phyloP scores from a whole-genome alignment of 2,113 vertebrate species.

The Pomatorhinus ruficollis region DNA sequence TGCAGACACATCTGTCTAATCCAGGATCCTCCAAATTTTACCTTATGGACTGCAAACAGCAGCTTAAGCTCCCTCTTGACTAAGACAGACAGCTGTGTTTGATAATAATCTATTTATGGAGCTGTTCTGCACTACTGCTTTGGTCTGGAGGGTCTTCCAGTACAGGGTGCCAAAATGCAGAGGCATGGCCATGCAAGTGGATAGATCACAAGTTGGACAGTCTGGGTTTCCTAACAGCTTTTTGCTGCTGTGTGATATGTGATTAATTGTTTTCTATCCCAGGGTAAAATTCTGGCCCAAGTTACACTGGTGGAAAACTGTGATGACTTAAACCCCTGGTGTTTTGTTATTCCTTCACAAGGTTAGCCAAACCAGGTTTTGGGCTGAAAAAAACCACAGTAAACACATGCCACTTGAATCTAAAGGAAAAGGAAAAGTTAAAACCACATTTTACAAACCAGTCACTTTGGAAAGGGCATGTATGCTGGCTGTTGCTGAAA shows the following conservation, averaged over 20 bases:
- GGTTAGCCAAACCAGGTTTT: not conserved
- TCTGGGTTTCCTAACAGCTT: not conserved
- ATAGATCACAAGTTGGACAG: not conserved
- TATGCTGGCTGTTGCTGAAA: not conserved
- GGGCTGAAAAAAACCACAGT: not conserved
- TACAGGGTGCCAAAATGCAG: not conserved
- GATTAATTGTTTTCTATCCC: not conserved
- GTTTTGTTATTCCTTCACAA: not conserved
- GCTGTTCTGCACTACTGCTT: not conserved
- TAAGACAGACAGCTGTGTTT: not conserved
- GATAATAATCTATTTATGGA: not conserved
- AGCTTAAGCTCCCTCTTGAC: not conserved
- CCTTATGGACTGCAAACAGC: not conserved
- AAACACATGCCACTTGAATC: not conserved
- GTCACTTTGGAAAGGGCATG: not conserved
- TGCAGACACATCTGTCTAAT: not conserved
- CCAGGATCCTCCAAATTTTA: not conserved
- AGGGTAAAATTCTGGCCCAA: not conserved
- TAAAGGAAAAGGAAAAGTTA: not conserved
- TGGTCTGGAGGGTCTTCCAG: not conserved
- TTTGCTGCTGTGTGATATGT: not conserved
- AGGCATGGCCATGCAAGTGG: accelerated
- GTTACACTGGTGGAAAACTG: not conserved
- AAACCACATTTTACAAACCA: not conserved
- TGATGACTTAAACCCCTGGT: not conserved